phyloP scores from a whole-genome alignment of 35 echinoderm and acorn worm genomes.

The Lytechinus pictus region DNA sequence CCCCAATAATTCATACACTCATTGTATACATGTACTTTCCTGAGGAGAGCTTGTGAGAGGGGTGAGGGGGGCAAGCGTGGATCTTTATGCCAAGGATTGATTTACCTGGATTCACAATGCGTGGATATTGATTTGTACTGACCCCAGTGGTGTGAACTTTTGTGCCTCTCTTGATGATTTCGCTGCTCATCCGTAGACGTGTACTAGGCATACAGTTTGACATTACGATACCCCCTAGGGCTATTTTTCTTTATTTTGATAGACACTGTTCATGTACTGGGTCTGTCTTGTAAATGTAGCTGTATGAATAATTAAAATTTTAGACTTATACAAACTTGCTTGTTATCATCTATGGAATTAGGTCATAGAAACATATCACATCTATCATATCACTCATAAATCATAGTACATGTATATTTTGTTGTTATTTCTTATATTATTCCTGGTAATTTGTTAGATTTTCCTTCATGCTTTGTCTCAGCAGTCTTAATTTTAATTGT shows the following conservation, averaged over 20 bases:
- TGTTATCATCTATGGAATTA: background rate
- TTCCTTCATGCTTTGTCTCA: too few relatives aligned
- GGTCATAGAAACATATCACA: background rate
- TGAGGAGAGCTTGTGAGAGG: background rate
- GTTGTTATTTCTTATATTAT: too few relatives aligned
- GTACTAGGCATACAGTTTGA: background rate
- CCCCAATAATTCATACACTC: background rate
- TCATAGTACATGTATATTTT: too few relatives aligned
- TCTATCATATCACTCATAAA: too few relatives aligned
- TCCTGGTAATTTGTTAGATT: too few relatives aligned
- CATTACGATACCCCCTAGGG: background rate
- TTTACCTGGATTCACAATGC: slow-evolving; percentile 1
- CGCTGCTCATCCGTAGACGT: background rate
- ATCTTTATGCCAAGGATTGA: background rate
- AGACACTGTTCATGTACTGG: background rate
- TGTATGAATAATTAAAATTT: background rate
- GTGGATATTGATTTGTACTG: slow-evolving; percentile 21
- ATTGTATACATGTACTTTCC: background rate
- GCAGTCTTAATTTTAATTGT: too few relatives aligned
- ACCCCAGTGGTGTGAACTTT: slow-evolving; percentile 20
- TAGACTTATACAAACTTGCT: background rate
- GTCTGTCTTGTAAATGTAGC: background rate
- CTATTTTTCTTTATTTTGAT: background rate
- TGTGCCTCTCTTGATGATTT: background rate
- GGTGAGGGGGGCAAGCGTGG: background rate